Base-by-base conservation (phyloP, 2,888 invertebrate species). In the Blastobasis adustella region DNA sequence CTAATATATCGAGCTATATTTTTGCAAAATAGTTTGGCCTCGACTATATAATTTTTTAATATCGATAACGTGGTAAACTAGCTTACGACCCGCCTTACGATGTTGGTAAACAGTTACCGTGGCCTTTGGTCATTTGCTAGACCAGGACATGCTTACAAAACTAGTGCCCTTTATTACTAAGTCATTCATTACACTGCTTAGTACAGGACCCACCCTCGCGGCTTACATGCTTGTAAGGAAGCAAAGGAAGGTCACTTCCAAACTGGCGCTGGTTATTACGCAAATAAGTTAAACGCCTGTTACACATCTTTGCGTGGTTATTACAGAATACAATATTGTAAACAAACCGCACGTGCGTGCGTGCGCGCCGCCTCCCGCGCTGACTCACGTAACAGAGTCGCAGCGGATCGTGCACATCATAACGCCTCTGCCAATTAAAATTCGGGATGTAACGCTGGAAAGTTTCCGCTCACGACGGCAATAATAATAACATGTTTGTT, bases 311-410 rank as follows among this genome's bases (percentile, higher is more conserved):
- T 68, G 69, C 69, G 69, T 68, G 63, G 69, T 67, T 71, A 66
- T 79, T 79, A 79, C 78, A 75, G 76, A 76, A 76, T 73, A 74
- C 69, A 71, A 68, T 75, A 67, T 71, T 77, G 80, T 85, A 84
- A 84, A 85, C 82, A 85, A 76, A 74, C 69, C 54, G 76, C 81
- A 81, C 78, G 83, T 77, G 79, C 73, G 71, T 67, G 58, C 60
- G 55, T 67, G 65, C 75, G 74, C 23, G 23, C 23, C 23, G 23
- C 23, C 23, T 23, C 23, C 9, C n/a, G 9, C 42, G 60, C 61
- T 67, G 66, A 69, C 58, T 67, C 67, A 69, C 58, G 66, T 67
- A 69, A 68, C 66, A 57, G 57, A 65, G 60, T 63, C 65, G 65
- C 67, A 57, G 63, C 71, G 61, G 69, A 69, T 68, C 58, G 67